Evolutionary conservation across 2,888 invertebrate genomes (phyloP), one percentile per base, ranked within the genome.

Genomic region (Pyralis farinalis): DNA sequence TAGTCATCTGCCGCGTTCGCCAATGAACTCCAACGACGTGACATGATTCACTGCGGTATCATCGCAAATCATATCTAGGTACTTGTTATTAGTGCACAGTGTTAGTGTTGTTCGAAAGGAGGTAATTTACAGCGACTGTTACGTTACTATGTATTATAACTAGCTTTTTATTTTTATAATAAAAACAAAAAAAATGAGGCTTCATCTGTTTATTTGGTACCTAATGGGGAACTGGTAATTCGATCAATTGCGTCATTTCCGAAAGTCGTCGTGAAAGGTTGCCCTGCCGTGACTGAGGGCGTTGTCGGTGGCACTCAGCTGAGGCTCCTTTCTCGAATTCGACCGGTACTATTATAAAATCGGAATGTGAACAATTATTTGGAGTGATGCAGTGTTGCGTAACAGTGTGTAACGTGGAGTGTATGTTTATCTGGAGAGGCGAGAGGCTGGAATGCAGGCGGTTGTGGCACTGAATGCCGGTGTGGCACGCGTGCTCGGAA

Each of bases 61-160:
- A 69, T 75, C 68, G 61, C 63, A 66, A 69, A 66, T 77, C 79
- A 75, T 79, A 61, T 63, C 58, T 80, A n/a, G n/a, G n/a, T n/a
- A 85, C 80, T 86, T 76, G 86, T 87, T 86, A 85, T 84, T 82
- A 80, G 80, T 80, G 84, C 85, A 86, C 85, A 76, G 74, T 84
- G 85, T 86, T 86, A 78, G 73, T n/a, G 79, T 81, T 79, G 66
- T 78, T 68, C 67, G 66, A 74, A 77, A 69, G 70, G 74, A 73
- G 73, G 71, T 75, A 74, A 75, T 75, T 72, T 76, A 72, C 67
- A 79, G 77, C 78, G 79, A 83, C 80, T 87, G 87, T 87, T 87
- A 83, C 70, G 78, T 85, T 81, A 82, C 7, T 7, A 8, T 84
- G 76, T 84, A 81, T 83, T 74, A 71, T 78, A 76, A 74, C 62